These are phyloP conservation scores for Phenganax subtilis DNA, from an alignment of 92 coral and sea anemone species.

Conservation along the genomic window DNA sequence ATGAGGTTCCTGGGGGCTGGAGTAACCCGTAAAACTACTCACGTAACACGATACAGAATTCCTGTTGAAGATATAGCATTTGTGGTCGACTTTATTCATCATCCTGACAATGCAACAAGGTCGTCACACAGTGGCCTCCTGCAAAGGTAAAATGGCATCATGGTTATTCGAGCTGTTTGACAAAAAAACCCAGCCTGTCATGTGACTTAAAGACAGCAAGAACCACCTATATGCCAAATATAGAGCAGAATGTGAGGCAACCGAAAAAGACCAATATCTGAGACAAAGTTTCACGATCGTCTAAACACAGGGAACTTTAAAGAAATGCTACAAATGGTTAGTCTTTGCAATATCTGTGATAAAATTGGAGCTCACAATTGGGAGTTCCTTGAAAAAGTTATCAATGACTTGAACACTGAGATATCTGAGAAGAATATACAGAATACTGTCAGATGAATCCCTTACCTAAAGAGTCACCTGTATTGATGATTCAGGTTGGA, in stretches of 20 bases:
- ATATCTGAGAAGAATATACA: background rate
- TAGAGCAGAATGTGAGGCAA: background rate
- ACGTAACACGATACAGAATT: conserved; percentile 7
- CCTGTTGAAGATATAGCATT: conserved; percentile 40
- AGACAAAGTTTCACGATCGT: conserved; percentile 22
- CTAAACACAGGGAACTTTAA: conserved; percentile 21
- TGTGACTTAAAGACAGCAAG: conserved; percentile 28
- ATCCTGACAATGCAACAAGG: conserved; percentile 31
- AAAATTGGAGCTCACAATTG: conserved; percentile 35
- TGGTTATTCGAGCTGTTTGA: conserved; percentile 37
- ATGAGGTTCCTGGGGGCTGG: background rate
- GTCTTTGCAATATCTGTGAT: conserved; percentile 38
- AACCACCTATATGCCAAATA: conserved; percentile 12
- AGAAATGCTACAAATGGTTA: conserved; percentile 9
- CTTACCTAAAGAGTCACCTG: conserved; percentile 12
- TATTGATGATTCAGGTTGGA: background rate
- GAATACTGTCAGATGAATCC: background rate
- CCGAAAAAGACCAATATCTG: conserved; percentile 27
- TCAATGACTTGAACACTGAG: background rate
- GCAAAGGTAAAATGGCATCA: conserved; percentile 29
- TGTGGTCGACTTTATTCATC: conserved; percentile 45
- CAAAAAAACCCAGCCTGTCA: conserved; percentile 13
- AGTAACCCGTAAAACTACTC: background rate
- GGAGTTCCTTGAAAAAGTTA: background rate
- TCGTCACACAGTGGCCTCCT: conserved; percentile 41